Evolutionary conservation across 2,888 invertebrate species (phyloP).

Genomic region (Drosophila yooni): DNA sequence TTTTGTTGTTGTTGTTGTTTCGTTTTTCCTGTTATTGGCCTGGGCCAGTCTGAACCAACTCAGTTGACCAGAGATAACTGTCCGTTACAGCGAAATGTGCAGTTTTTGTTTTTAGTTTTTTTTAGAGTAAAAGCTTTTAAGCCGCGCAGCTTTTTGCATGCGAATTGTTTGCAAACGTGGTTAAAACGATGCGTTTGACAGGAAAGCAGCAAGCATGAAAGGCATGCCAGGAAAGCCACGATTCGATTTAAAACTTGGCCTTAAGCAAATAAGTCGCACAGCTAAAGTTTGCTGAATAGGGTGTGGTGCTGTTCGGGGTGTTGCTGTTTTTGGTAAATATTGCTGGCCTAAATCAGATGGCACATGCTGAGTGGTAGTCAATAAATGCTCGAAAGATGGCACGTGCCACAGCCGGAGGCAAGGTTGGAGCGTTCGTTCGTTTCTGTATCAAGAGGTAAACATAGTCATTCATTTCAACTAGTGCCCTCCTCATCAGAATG

Average conservation of each 20-base stretch:
- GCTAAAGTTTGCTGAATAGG: slow-evolving; percentile 1
- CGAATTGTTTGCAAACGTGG: slow-evolving; percentile 27
- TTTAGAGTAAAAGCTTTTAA: slow-evolving; percentile 51
- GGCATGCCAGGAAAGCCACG: slow-evolving; percentile 48
- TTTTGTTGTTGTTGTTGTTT: background rate
- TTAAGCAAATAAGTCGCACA: slow-evolving; percentile 64
- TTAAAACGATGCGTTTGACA: slow-evolving; percentile 8
- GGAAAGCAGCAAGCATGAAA: too few species aligned
- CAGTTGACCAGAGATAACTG: slow-evolving; percentile 1
- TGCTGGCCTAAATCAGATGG: slow-evolving; percentile 22
- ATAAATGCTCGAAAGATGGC: slow-evolving; percentile 33
- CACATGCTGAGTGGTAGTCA: slow-evolving; percentile 29
- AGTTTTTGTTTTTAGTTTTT: slow-evolving; percentile 1
- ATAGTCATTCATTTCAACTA: slow-evolving; percentile 72
- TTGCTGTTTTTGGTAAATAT: background rate
- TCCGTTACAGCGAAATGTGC: background rate
- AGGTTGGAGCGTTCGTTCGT: slow-evolving; percentile 18
- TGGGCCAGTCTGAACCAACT: background rate
- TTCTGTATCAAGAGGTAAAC: slow-evolving; percentile 52
- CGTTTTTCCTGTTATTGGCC: background rate
- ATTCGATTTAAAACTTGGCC: slow-evolving; percentile 70
- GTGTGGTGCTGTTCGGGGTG: background rate
- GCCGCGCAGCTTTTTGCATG: slow-evolving; percentile 60
- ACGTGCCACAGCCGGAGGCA: slow-evolving; percentile 49
- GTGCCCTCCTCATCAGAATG: slow-evolving; percentile 15